These are phyloP conservation scores for Petrocephalus microphthalmus DNA, from an alignment of 2,113 vertebrate species.

Conservation along the genomic window DNA sequence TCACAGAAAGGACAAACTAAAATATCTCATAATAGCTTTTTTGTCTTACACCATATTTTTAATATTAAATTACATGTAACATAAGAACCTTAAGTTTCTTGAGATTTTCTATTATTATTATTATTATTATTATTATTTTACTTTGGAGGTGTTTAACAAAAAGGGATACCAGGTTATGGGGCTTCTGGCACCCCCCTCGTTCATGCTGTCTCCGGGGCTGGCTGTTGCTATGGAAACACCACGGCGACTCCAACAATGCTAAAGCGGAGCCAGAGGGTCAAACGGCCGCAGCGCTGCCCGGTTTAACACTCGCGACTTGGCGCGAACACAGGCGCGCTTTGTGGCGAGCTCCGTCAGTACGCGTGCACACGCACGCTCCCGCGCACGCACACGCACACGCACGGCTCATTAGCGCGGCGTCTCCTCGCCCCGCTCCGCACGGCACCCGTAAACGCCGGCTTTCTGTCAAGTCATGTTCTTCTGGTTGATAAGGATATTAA, in stretches of 20 bases:
- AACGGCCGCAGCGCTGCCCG: not conserved
- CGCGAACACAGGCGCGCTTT: not conserved
- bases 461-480: not conserved
- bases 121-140: not conserved
- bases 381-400: not conserved
- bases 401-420: not conserved
- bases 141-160: not conserved
- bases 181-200: not conserved
- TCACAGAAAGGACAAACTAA: not conserved
- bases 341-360: not conserved
- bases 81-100: not conserved
- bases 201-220: not conserved
- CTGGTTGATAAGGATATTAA: not conserved
- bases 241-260: constrained; percentile 1
- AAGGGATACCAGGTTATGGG: not conserved
- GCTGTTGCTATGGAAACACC: constrained; percentile 13
- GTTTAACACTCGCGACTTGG: not conserved
- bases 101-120: not conserved
- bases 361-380: not conserved
- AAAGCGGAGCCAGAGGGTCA: constrained; percentile 10
- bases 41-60: not conserved
- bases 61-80: not conserved
- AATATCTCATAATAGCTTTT: not conserved
- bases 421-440: not conserved
- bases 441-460: not conserved